phyloP scores from a whole-genome alignment of 1,140 invertebrate genomes.

The Lasioglossum albipes region DNA sequence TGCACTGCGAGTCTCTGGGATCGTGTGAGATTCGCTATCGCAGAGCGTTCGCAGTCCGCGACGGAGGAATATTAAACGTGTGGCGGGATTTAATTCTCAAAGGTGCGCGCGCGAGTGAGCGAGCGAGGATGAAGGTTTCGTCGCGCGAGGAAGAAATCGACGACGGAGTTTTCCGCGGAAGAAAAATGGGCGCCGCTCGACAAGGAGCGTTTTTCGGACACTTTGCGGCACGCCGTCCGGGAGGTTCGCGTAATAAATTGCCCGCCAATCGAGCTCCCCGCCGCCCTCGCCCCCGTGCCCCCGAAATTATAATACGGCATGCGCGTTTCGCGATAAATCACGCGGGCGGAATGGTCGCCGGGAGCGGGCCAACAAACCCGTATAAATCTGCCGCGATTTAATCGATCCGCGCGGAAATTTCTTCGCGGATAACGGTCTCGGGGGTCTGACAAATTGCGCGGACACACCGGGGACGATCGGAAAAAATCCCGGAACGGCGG shows the following conservation, averaged over 20 bases:
- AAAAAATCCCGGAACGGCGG: neutral
- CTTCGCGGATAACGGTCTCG: neutral
- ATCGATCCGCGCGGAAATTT: slow-evolving; percentile 26
- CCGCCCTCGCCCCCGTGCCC: neutral
- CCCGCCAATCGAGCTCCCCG: slow-evolving; percentile 5
- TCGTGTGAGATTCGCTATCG: neutral
- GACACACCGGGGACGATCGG: neutral
- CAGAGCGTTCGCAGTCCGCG: neutral
- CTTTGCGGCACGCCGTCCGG: neutral
- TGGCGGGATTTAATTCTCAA: neutral
- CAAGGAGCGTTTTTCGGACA: slow-evolving; percentile 5
- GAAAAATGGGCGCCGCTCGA: neutral
- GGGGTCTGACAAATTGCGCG: neutral
- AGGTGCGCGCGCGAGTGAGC: neutral
- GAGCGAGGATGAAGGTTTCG: no score
- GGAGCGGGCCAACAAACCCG: neutral
- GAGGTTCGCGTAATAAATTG: slow-evolving; percentile 22
- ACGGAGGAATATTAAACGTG: neutral
- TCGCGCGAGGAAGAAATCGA: no score
- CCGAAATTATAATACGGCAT: slow-evolving; percentile 29
- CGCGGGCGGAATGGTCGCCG: slow-evolving; percentile 1
- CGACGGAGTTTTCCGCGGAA: neutral
- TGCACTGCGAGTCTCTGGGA: no score
- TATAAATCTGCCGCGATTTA: slow-evolving; percentile 14
- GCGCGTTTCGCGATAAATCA: slow-evolving; percentile 27